Conservation (phyloP, 1,140 invertebrate species). For the Dysdera silvatica region DNA sequence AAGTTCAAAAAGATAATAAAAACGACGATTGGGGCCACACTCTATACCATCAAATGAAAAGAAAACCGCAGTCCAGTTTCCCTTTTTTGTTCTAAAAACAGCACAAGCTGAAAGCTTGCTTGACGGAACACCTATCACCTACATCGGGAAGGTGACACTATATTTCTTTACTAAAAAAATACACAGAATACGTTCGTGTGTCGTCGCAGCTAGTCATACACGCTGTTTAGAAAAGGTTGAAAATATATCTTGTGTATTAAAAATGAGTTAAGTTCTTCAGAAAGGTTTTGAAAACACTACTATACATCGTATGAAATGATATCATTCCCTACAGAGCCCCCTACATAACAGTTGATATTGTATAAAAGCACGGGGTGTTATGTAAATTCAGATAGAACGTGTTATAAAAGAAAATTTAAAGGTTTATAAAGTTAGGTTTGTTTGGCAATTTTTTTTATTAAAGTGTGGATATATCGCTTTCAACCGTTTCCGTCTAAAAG, state of each 20-base stretch:
- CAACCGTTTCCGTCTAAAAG: too few species aligned
- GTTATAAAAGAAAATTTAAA: too few species aligned
- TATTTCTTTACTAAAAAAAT: neutral
- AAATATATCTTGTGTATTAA: too few species aligned
- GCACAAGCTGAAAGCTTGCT: neutral
- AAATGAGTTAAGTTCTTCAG: neutral
- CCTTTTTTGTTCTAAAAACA: neutral
- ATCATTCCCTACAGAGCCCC: too few species aligned
- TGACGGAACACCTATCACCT: neutral
- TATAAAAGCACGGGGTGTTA: too few species aligned
- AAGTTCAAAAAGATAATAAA: constrained; percentile 22
- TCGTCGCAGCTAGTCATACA: too few species aligned
- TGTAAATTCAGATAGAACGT: too few species aligned
- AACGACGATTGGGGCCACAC: constrained; percentile 9
- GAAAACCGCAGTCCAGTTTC: neutral
- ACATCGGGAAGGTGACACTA: neutral
- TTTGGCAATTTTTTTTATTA: too few species aligned
- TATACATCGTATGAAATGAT: neutral
- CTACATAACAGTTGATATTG: too few species aligned
- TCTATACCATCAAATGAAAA: constrained; percentile 5
- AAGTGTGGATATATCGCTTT: too few species aligned
- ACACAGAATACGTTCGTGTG: neutral
- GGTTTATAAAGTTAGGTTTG: too few species aligned
- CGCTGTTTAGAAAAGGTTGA: too few species aligned
- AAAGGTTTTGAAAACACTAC: neutral